A percentile compares a stretch with the other conserved stretches of the same genome.
Conservation (phyloP, 2,797 vertebrate species). For the Pantherophis alleghaniensis region DNA sequence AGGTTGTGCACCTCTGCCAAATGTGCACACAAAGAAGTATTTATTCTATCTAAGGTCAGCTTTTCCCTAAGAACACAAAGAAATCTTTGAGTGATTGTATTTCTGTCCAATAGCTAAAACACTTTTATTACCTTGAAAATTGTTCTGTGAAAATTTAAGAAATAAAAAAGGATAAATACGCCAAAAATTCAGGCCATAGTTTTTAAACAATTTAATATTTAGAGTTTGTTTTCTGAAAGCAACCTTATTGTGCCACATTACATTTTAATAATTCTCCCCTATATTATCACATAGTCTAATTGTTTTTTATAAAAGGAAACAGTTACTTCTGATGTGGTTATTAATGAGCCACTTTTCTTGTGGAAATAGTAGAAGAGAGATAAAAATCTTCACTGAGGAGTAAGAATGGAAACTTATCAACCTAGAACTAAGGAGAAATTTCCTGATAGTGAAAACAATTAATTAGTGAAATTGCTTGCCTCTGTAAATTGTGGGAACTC, state of each 20-base stretch:
- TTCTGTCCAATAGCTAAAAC: not conserved
- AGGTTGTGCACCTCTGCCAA: not conserved
- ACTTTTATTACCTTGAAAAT: not conserved
- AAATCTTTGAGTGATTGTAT: not conserved
- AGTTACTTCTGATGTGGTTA: not conserved
- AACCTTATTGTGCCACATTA: not conserved
- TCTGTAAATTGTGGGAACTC: not conserved
- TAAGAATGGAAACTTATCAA: not conserved
- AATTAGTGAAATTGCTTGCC: not conserved
- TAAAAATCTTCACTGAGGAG: not conserved
- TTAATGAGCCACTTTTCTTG: not conserved
- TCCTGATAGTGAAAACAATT: not conserved
- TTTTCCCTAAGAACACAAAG: not conserved
- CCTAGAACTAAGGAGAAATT: not conserved
- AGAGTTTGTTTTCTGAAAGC: not conserved
- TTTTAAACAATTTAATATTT: not conserved
- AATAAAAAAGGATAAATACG: constrained; percentile 13
- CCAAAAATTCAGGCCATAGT: constrained; percentile 6
- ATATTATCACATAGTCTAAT: not conserved
- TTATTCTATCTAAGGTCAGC: not conserved
- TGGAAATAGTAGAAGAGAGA: not conserved
- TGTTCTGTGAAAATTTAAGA: not conserved
- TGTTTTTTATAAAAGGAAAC: not conserved
- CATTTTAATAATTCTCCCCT: constrained; percentile 4
- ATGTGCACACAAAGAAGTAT: not conserved